Conservation (phyloP, 2,888 invertebrate genomes). For the Sarcophaga subvicina region DNA sequence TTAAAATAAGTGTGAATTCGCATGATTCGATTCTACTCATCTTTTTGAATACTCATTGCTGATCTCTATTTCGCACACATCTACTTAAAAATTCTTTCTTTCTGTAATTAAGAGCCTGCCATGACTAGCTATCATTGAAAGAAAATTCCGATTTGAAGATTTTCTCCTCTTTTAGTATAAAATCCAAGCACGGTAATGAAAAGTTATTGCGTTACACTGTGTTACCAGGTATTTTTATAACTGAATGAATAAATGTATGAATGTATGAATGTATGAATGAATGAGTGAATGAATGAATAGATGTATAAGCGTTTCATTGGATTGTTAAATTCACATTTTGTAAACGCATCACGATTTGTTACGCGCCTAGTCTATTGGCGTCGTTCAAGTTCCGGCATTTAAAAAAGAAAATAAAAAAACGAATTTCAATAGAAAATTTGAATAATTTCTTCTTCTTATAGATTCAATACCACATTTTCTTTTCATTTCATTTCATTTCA, state of each 20-base stretch:
- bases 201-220: background rate
- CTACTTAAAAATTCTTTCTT: no score
- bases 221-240: background rate
- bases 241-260: background rate
- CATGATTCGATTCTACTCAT: no score
- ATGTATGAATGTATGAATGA: background rate
- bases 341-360: slow-evolving; percentile 70
- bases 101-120: no score
- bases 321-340: slow-evolving; percentile 57
- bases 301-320: slow-evolving; percentile 1
- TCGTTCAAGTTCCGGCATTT: slow-evolving; percentile 69
- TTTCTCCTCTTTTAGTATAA: no score
- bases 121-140: no score
- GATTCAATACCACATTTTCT: slow-evolving; percentile 56
- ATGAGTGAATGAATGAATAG: background rate
- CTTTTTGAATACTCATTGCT: no score
- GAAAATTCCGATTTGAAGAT: no score
- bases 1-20: no score
- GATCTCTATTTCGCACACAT: no score
- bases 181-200: background rate
- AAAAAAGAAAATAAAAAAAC: slow-evolving; percentile 47
- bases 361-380: slow-evolving; percentile 69
- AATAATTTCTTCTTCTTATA: slow-evolving; percentile 65
- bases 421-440: slow-evolving; percentile 68
- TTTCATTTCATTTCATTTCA: slow-evolving; percentile 32